phyloP scores from a whole-genome alignment of 2,113 vertebrate species.

The Pelecanus crispus region DNA sequence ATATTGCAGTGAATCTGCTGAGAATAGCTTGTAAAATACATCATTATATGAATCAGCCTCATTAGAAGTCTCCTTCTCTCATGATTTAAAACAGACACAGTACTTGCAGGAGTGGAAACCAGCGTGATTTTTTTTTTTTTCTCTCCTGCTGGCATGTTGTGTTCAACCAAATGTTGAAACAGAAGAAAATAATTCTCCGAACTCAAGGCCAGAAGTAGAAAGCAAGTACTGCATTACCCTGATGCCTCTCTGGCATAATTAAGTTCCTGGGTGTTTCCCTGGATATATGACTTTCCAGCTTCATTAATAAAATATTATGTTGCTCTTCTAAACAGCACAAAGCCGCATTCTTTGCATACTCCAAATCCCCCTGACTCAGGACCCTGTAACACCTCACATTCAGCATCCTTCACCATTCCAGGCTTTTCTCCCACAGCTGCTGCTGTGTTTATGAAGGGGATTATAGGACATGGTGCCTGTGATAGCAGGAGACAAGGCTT shows the following conservation, averaged over 20 bases:
- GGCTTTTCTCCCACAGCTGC: conserved; percentile 23
- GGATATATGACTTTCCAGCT: not conserved
- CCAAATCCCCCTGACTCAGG: conserved; percentile 16
- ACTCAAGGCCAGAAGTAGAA: conserved; percentile 27
- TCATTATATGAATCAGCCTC: conserved; percentile 65
- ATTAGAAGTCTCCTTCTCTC: conserved; percentile 50
- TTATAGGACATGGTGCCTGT: not conserved
- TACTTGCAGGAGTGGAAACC: conserved; percentile 33
- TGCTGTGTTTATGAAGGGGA: conserved; percentile 45
- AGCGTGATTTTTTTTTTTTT: not conserved
- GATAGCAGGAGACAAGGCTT: conserved; percentile 20
- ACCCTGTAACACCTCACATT: conserved; percentile 1
- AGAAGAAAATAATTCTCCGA: conserved; percentile 41
- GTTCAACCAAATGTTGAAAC: conserved; percentile 27
- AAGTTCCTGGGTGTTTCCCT: conserved; percentile 26
- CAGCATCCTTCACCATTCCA: conserved; percentile 18
- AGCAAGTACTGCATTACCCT: not conserved
- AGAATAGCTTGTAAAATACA: conserved; percentile 67
- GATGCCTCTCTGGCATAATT: conserved; percentile 9
- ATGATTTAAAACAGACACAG: conserved; percentile 64
- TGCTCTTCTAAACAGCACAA: not conserved
- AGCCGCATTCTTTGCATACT: conserved; percentile 18
- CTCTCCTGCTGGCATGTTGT: conserved; percentile 7
- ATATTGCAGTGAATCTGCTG: conserved; percentile 61
- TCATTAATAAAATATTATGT: not conserved